Conservation (phyloP, 2,797 vertebrate genomes). For the Danio albolineatus region DNA sequence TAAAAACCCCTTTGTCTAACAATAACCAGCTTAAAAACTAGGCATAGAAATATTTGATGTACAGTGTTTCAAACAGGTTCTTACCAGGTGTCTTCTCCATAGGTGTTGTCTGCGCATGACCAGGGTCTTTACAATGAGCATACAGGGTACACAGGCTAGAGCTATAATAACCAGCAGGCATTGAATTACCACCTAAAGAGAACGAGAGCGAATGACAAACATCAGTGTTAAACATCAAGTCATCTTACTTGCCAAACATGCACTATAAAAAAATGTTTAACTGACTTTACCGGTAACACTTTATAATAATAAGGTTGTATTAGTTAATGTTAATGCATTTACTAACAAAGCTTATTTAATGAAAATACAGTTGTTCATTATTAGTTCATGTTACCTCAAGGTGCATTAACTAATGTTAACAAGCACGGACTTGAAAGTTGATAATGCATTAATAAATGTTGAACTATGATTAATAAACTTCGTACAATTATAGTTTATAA, state of each 20-base stretch:
- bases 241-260: neutral
- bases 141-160: conserved; percentile 90
- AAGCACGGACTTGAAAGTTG: too few species aligned
- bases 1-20: neutral
- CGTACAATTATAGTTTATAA: too few species aligned
- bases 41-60: neutral
- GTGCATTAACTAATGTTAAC: too few species aligned
- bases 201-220: neutral
- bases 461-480: too few species aligned
- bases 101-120: conserved; percentile 89
- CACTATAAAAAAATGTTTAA: too few species aligned
- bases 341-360: too few species aligned
- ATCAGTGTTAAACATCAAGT: neutral
- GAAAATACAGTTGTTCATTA: too few species aligned
- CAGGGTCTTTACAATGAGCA: conserved; percentile 93
- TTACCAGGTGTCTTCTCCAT: conserved; percentile 88
- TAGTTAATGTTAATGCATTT: too few species aligned
- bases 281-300: too few species aligned
- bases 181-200: conserved; percentile 84
- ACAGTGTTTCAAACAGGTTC: neutral
- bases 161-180: conserved; percentile 89
- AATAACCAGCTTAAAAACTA: neutral
- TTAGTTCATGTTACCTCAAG: too few species aligned
- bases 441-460: too few species aligned
- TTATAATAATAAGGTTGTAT: too few species aligned